Base-by-base conservation (phyloP, 2,113 vertebrate genomes). In the Oenanthe oenanthe region DNA sequence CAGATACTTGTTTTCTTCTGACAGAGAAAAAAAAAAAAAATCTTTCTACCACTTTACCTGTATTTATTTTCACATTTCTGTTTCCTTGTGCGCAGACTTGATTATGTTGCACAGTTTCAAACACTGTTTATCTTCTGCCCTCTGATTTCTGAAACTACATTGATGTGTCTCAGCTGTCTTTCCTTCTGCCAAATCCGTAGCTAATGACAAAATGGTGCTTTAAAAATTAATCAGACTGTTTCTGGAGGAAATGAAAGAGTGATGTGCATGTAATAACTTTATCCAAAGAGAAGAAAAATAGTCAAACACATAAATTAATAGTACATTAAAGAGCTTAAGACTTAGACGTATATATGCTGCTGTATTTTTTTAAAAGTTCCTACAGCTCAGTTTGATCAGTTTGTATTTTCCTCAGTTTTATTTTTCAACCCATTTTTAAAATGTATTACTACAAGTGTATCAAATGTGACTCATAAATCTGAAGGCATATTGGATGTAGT, bases 191-290 rank as follows among this genome's bases (percentile, higher is more conserved):
- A 89, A 62, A 87, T 94, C 75, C 32, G 24, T 68, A 95, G 68
- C 77, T 95, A 91, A 81, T 87, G 70, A 78, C 45, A 85, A 89
- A 89, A 87, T 85, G n/a, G 14, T 95, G n/a, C 84, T 89, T 92
- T 91, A 91, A 92, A 92, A 89, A 90, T 92, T 89, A 95, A 92
- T 89, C 84, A 95, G 40, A 53, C 38, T 48, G 26, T 85, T 92
- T 96, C 76, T 92, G 32, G 25, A 40, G 29, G 58, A 85, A 85
- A 61, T 88, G 45, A 77, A 40, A 48, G 31, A 31, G 29, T 57
- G 61, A 92, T 92, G 62, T 87, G 66, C 81, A 65, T 95, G 70
- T 62, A 87, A 91, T 81, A 56, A 78, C 25, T 95, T 78, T 74
- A 78, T 82, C 50, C 16, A 78, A 58, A 95, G 40, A 78, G 40